phyloP scores from a whole-genome alignment of 2,113 vertebrate genomes.

The Limnothrissa miodon region DNA sequence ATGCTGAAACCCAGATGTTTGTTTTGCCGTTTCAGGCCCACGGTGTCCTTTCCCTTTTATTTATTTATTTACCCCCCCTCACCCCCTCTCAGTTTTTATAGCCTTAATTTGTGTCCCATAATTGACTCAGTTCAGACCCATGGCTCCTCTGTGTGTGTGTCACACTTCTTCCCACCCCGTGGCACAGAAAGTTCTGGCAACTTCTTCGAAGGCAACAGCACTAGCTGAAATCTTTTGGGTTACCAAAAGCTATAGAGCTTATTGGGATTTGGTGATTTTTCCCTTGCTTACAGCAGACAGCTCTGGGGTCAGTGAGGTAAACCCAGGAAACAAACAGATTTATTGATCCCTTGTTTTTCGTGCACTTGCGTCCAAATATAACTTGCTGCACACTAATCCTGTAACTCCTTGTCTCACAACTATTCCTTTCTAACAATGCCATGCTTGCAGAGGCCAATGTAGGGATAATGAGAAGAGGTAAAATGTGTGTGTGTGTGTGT shows the following conservation, averaged over 20 bases:
- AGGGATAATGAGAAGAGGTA: neutral
- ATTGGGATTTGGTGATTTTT: neutral
- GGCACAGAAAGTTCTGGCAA: neutral
- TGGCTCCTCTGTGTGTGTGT: neutral
- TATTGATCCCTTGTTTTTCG: neutral
- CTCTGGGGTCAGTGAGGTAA: neutral
- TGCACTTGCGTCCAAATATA: neutral
- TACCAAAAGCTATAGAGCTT: neutral
- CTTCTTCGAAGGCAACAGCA: neutral
- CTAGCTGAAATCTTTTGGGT: neutral
- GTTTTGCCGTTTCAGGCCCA: neutral
- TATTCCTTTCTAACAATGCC: neutral
- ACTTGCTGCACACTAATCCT: neutral
- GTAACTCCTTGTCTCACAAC: neutral
- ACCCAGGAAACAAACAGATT: neutral
- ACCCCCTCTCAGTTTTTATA: neutral
- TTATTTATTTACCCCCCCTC: neutral
- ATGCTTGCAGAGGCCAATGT: neutral
- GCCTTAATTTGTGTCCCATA: constrained; percentile 8
- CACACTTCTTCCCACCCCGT: neutral
- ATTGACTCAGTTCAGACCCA: constrained; percentile 4
- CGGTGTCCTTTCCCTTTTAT: neutral
- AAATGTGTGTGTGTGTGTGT: neutral
- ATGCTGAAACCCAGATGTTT: constrained; percentile 29
- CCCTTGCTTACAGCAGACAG: neutral